Evolutionary conservation across 2,888 invertebrate genomes (phyloP), one percentile per base, ranked within the genome.

Genomic region (Archaeoteleia sp.): DNA sequence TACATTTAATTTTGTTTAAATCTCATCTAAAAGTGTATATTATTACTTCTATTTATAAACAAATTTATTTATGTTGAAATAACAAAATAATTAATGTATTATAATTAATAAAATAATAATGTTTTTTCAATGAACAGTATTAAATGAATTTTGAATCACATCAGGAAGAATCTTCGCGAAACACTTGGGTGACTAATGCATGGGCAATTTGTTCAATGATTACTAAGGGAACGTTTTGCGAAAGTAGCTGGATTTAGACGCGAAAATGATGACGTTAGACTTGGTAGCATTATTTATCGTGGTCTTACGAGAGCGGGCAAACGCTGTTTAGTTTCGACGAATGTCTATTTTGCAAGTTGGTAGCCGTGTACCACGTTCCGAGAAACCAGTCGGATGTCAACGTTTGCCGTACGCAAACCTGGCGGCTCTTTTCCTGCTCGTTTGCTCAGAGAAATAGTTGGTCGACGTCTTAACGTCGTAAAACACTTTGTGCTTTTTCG

Each of bases 271-370:
- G 34, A 17, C 32, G 17, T 20, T 39, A 25, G 23, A 42, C 34
- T 42, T 55, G 61, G 67, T 71, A 68, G 61, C 65, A 55, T 69
- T 71, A 70, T 70, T 67, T 70, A 71, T 70, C 12, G 66, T 61
- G 58, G 60, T 53, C 54, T 67, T 53, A 45, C 55, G 70, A 67
- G 30, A 10, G 1, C 58, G 62, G 63, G 70, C 73, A 75, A 77
- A 75, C 71, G 72, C 65, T 62, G 43, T 17, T 62, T 71, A 71
- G 72, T 74, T 72, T 74, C 75, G 70, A 58, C 74, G 74, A 70
- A 72, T 73, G 75, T 70, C 74, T 77, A 79, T 78, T 78, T 79
- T 78, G 80, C 78, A 79, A 79, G 67, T 68, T 71, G 72, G 73
- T 73, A 73, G 72, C 72, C 70, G 62, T 73, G 69, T 71, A 61